Evolutionary conservation across 2,113 vertebrate genomes (phyloP).

Genomic region (Syngnathus scovelli): DNA sequence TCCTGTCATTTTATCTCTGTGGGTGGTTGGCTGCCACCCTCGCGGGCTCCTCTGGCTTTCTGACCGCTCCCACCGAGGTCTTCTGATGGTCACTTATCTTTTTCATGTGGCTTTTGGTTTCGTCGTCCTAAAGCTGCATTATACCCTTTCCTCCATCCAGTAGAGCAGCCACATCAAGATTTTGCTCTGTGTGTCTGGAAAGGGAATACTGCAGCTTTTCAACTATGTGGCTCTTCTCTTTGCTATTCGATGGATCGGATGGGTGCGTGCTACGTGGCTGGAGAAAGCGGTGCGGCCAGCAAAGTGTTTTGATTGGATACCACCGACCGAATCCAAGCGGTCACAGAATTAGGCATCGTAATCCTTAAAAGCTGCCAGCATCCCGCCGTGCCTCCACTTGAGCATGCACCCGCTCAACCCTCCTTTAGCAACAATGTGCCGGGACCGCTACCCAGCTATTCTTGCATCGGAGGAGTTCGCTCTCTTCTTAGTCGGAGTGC

Average conservation of each 20-base stretch:
- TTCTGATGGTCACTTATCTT: conserved; percentile 61
- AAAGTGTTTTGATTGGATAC: conserved; percentile 10
- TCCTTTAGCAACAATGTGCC: no score
- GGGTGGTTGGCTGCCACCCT: conserved; percentile 51
- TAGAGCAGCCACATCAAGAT: conserved; percentile 34
- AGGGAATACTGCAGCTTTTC: conserved; percentile 69
- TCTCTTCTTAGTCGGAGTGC: no score
- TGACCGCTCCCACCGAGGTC: conserved; percentile 53
- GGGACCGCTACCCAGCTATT: neutral
- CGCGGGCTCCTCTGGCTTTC: conserved; percentile 37
- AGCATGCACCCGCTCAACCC: conserved; percentile 32
- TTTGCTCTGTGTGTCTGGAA: conserved; percentile 44
- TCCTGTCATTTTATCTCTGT: conserved; percentile 49
- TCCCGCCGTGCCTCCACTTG: conserved; percentile 23
- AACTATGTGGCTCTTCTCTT: conserved; percentile 51
- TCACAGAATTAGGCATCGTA: no score
- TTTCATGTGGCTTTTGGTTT: conserved; percentile 33
- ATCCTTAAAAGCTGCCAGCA: neutral
- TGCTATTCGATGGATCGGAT: conserved; percentile 43
- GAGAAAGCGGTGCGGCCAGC: conserved; percentile 29
- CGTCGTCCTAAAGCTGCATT: conserved; percentile 65
- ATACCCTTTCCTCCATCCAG: conserved; percentile 48
- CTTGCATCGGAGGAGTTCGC: neutral
- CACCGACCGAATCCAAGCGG: no score
- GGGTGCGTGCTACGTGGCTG: conserved; percentile 38